phyloP scores from a whole-genome alignment of 2,888 invertebrate genomes.

The Apotomis capreana region DNA sequence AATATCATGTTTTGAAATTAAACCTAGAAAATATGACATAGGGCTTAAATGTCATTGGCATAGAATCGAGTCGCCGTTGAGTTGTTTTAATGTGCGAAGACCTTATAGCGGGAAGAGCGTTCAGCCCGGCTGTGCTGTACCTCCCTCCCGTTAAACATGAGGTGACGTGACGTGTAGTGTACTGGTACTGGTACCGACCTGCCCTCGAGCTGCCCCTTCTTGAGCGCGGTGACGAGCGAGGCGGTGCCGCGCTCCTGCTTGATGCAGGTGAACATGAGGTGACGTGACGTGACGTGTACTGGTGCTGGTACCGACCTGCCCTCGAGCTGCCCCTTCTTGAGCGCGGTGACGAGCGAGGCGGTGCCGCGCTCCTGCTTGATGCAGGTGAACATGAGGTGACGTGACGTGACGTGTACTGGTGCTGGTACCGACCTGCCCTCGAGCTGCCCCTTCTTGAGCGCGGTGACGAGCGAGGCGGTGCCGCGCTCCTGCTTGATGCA shows the following conservation, averaged over 20 bases:
- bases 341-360: constrained; percentile 91
- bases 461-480: constrained; percentile 91
- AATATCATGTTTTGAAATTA: no score
- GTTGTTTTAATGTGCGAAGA: no score
- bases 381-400: constrained; percentile 87
- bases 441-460: constrained; percentile 93
- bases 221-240: constrained; percentile 93
- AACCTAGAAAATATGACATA: no score
- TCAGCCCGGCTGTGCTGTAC: no score
- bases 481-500: constrained; percentile 97
- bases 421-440: constrained; percentile 82
- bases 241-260: constrained; percentile 94
- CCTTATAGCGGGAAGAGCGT: no score
- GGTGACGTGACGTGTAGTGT: no score
- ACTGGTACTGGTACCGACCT: constrained; percentile 70
- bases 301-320: constrained; percentile 77
- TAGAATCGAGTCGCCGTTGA: no score
- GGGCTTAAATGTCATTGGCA: no score
- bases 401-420: no score
- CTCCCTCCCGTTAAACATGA: no score
- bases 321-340: constrained; percentile 93
- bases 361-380: constrained; percentile 96
- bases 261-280: constrained; percentile 90
- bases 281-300: no score
- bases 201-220: constrained; percentile 92